Evolutionary conservation across 2,797 vertebrate species (phyloP).

Genomic region (Megalops cyprinoides): DNA sequence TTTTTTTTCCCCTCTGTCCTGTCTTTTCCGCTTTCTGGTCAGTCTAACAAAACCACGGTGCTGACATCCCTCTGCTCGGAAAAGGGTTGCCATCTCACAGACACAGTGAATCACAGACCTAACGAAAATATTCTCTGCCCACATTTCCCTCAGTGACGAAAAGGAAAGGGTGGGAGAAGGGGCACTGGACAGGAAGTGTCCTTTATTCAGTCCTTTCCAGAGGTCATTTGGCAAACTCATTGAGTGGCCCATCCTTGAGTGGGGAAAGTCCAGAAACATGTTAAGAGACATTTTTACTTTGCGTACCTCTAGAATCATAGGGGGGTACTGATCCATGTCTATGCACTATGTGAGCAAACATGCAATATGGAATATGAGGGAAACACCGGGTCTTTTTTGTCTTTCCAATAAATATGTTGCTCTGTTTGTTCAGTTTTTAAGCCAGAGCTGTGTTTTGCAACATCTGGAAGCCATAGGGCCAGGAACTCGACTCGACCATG

Average conservation of each 20-base stretch:
- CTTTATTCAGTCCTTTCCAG: neutral
- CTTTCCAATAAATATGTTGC: neutral
- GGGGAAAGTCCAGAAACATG: neutral
- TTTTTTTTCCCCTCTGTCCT: slow-evolving; percentile 1
- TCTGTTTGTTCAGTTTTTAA: slow-evolving; percentile 14
- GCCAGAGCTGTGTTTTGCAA: neutral
- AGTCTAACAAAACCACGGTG: neutral
- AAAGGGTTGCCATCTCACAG: slow-evolving; percentile 8
- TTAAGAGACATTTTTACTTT: neutral
- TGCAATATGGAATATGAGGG: too few species aligned
- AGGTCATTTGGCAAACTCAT: neutral
- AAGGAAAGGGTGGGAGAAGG: slow-evolving; percentile 15
- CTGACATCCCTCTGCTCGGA: neutral
- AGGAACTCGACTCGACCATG: neutral
- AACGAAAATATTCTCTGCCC: slow-evolving; percentile 39
- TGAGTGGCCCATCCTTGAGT: neutral
- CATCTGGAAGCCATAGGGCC: slow-evolving; percentile 32
- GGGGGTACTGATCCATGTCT: neutral
- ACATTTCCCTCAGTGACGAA: slow-evolving; percentile 42
- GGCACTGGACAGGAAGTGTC: slow-evolving; percentile 44
- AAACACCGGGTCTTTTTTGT: slow-evolving; percentile 5
- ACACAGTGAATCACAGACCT: slow-evolving; percentile 40
- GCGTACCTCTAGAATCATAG: neutral
- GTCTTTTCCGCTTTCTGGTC: neutral
- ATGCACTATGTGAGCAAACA: too few species aligned